Percentiles rank a stretch among this genome's conserved stretches.
Conservation (phyloP, 2,888 invertebrate genomes). For the Drosophila lacicola region DNA sequence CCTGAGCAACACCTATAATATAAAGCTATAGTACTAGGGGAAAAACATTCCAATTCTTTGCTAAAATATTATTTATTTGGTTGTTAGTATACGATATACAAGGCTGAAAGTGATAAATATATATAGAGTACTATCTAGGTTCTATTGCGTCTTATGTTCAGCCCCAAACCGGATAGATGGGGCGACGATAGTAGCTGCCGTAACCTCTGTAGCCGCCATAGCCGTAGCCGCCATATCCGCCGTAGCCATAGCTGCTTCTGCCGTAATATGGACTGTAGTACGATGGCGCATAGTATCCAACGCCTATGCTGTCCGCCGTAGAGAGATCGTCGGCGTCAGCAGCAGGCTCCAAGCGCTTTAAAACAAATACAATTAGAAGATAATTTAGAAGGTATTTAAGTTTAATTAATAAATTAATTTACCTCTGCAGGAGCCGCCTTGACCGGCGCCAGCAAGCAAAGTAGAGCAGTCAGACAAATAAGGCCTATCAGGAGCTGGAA, state of each 20-base stretch:
- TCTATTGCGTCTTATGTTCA: not conserved
- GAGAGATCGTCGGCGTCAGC: slow-evolving; percentile 55
- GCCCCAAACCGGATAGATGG: slow-evolving; percentile 70
- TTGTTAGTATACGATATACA: slow-evolving; percentile 12
- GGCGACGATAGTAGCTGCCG: slow-evolving; percentile 63
- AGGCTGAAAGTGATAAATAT: not conserved
- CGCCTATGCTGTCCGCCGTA: slow-evolving; percentile 66
- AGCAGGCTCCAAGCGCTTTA: slow-evolving; percentile 19
- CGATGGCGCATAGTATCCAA: slow-evolving; percentile 61
- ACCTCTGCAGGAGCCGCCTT: slow-evolving; percentile 61
- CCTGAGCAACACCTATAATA: too few relatives aligned
- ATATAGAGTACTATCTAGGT: not conserved
- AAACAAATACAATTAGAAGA: not conserved
- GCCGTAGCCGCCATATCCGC: slow-evolving; percentile 61
- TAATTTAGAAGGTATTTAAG: not conserved
- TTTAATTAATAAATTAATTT: slow-evolving; percentile 1
- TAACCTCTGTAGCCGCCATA: slow-evolving; percentile 54
- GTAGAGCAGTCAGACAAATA: slow-evolving; percentile 27
- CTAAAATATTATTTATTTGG: slow-evolving; percentile 18
- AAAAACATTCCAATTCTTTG: not conserved
- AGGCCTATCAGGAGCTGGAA: slow-evolving; percentile 54
- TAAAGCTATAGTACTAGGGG: too few relatives aligned
- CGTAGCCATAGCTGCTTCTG: slow-evolving; percentile 55
- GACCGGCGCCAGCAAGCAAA: slow-evolving; percentile 18
- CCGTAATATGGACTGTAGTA: slow-evolving; percentile 65